Conservation (phyloP, 1,140 invertebrate species). For the Hypsibius dujardini region DNA sequence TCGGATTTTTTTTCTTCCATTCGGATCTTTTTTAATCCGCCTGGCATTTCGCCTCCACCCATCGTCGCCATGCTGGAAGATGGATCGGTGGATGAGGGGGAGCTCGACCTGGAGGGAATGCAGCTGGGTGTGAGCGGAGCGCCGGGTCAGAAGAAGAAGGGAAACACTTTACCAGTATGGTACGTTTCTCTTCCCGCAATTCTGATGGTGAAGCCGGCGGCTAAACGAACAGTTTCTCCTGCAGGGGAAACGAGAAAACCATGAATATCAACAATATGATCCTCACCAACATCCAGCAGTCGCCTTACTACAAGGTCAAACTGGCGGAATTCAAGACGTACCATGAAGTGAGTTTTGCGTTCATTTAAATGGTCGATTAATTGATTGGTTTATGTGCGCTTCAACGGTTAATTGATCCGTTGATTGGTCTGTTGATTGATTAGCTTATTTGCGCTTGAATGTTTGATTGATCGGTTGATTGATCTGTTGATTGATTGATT, state of each 20-base stretch:
- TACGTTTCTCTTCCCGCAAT: conserved; percentile 23
- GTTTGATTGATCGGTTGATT: neutral
- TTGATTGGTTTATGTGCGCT: neutral
- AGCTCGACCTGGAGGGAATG: neutral
- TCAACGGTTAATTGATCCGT: neutral
- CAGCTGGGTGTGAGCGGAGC: neutral
- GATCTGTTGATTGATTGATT: neutral
- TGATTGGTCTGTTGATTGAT: neutral
- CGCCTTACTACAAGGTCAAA: conserved; percentile 96
- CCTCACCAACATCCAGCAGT: conserved; percentile 92
- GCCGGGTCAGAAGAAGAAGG: neutral
- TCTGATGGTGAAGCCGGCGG: too few relatives aligned
- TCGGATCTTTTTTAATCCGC: conserved; percentile 6
- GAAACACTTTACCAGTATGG: conserved; percentile 10
- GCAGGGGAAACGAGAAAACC: conserved; percentile 81
- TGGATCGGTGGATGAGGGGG: neutral
- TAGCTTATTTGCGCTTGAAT: neutral
- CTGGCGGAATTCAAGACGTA: conserved; percentile 94
- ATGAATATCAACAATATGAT: conserved; percentile 98
- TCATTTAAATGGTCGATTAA: too few relatives aligned
- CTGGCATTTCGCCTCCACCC: neutral
- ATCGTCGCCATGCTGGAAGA: neutral
- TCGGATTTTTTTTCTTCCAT: neutral
- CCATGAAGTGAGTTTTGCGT: conserved; percentile 61
- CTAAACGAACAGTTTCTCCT: conserved; percentile 23